Evolutionary conservation across 2,113 vertebrate species (phyloP).

Genomic region (Otus sunia): DNA sequence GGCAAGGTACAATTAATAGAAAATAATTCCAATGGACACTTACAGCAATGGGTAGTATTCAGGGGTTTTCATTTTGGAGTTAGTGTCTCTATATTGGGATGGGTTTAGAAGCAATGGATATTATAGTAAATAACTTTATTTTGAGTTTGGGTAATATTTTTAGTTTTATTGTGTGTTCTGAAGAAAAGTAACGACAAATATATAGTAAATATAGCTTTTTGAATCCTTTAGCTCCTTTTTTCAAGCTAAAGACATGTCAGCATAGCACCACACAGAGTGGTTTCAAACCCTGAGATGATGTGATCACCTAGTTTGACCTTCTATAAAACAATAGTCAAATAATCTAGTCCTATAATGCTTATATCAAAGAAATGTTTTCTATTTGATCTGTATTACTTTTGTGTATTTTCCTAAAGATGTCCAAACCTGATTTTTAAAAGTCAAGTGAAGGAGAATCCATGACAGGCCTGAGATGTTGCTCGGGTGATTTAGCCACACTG

Average conservation of each 20-base stretch:
- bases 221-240: neutral
- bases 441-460: neutral
- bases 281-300: neutral
- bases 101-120: neutral
- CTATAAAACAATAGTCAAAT: neutral
- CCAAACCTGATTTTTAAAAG: neutral
- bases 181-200: neutral
- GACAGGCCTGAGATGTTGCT: neutral
- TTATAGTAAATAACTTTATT: neutral
- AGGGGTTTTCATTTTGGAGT: neutral
- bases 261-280: neutral
- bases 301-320: neutral
- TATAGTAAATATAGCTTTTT: neutral
- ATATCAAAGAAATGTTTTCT: neutral
- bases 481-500: neutral
- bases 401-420: neutral
- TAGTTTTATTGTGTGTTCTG: neutral
- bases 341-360: neutral
- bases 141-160: neutral
- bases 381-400: neutral
- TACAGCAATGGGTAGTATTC: accelerated
- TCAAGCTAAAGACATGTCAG: neutral
- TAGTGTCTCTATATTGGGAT: neutral
- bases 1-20: neutral
- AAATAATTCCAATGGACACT: neutral